phyloP scores from a whole-genome alignment of 1,140 invertebrate species.

The Bombus ignitus region DNA sequence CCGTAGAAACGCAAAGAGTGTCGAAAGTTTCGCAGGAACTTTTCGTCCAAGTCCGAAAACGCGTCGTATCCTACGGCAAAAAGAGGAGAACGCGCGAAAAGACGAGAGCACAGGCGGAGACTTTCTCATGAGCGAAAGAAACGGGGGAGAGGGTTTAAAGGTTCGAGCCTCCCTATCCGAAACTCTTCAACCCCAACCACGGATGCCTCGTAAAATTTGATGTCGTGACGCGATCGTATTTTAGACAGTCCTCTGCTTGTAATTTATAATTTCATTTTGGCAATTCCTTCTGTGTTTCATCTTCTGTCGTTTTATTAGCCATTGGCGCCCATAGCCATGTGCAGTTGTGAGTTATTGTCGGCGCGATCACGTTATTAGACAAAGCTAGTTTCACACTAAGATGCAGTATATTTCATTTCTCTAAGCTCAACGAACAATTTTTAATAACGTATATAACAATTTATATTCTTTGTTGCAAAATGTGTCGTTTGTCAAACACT shows the following conservation, averaged over 20 bases:
- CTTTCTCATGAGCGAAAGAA: constrained; percentile 39
- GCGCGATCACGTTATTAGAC: constrained; percentile 35
- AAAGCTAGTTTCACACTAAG: too few relatives aligned
- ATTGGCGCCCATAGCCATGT: constrained; percentile 8
- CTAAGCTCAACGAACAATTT: too few relatives aligned
- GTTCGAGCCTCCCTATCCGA: constrained; percentile 25
- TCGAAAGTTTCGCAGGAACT: constrained; percentile 34
- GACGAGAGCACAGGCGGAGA: constrained; percentile 2
- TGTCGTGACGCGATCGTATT: not conserved
- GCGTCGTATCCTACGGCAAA: constrained; percentile 38
- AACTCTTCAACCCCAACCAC: not conserved
- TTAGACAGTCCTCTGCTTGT: not conserved
- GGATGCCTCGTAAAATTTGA: constrained; percentile 54
- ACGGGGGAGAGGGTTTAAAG: constrained; percentile 29
- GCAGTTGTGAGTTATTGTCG: constrained; percentile 43
- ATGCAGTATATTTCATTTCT: too few relatives aligned
- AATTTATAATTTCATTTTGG: constrained; percentile 66
- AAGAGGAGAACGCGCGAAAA: not conserved
- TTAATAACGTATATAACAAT: too few relatives aligned
- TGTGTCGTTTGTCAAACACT: too few relatives aligned
- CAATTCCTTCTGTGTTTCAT: not conserved
- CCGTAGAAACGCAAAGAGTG: constrained; percentile 38
- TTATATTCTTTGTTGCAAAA: too few relatives aligned
- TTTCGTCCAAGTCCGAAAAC: constrained; percentile 37
- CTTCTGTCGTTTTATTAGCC: constrained; percentile 25